phyloP scores from a whole-genome alignment of 2,113 vertebrate species.

The Astur gentilis region DNA sequence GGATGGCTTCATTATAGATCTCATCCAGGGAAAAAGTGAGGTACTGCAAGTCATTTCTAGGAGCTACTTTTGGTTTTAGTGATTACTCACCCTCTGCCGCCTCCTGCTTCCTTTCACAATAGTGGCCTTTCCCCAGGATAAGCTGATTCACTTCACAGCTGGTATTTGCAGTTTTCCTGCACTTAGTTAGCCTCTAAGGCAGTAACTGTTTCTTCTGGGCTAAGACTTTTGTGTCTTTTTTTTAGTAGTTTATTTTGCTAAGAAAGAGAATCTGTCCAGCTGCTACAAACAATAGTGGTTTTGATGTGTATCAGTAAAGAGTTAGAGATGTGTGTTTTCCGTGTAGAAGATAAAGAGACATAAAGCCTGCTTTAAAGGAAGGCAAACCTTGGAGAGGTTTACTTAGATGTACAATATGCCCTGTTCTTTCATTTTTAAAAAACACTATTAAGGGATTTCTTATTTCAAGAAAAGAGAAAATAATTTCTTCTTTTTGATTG shows the following conservation, averaged over 20 bases:
- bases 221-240: neutral
- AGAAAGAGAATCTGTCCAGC: constrained; percentile 11
- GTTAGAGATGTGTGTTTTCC: neutral
- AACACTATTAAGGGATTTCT: constrained; percentile 3
- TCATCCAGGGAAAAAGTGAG: neutral
- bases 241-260: neutral
- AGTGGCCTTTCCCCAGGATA: neutral
- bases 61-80: neutral
- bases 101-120: neutral
- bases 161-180: constrained; percentile 28
- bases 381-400: constrained; percentile 33
- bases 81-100: neutral
- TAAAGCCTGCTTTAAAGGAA: constrained; percentile 11
- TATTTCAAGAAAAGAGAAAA: constrained; percentile 5
- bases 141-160: neutral
- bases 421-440: constrained; percentile 22
- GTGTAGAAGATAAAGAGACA: neutral
- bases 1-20: neutral
- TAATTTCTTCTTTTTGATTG: constrained; percentile 1
- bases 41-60: neutral
- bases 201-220: neutral
- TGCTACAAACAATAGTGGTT: neutral
- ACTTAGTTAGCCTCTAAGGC: neutral
- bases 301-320: constrained; percentile 15
- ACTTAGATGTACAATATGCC: neutral